Percentiles rank a stretch among this genome's conserved stretches.
Evolutionary conservation across 2,888 invertebrate species (phyloP).

Genomic region (Idaea dimidiata): DNA sequence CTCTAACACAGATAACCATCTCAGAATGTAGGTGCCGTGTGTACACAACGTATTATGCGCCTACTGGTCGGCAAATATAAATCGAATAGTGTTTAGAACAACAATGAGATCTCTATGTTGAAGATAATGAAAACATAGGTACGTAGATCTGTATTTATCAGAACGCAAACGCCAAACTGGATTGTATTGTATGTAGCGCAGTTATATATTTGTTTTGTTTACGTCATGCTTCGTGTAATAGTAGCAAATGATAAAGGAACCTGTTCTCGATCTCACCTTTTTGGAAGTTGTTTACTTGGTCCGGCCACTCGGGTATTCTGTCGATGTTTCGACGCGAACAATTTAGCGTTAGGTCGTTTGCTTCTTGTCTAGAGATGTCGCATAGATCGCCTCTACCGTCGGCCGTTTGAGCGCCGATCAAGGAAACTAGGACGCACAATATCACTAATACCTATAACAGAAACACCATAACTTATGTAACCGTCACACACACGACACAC

Average conservation of each 20-base stretch:
- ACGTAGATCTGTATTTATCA: conserved; percentile 15
- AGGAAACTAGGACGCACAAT: conserved; percentile 61
- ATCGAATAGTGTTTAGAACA: conserved; percentile 11
- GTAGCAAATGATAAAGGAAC: conserved; percentile 32
- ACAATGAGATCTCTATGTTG: conserved; percentile 13
- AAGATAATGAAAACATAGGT: conserved; percentile 19
- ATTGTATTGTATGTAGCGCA: conserved; percentile 19
- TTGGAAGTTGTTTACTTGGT: conserved; percentile 51
- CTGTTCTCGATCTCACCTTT: conserved; percentile 53
- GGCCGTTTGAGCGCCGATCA: conserved; percentile 45
- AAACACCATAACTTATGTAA: conserved; percentile 59
- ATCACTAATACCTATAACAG: conserved; percentile 75
- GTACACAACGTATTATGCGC: neutral
- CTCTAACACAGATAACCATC: neutral
- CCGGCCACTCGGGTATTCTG: conserved; percentile 62
- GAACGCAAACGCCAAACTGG: conserved; percentile 24
- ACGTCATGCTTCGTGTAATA: conserved; percentile 33
- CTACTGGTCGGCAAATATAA: neutral
- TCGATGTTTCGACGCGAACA: conserved; percentile 64
- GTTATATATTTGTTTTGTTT: conserved; percentile 37
- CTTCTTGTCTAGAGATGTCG: conserved; percentile 57
- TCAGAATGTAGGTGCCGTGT: neutral
- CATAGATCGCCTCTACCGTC: conserved; percentile 48
- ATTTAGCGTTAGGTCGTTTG: conserved; percentile 60
- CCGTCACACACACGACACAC: conserved; percentile 18